Evolutionary conservation across 2,797 vertebrate species (phyloP).

Genomic region (Pangasius krempfi): DNA sequence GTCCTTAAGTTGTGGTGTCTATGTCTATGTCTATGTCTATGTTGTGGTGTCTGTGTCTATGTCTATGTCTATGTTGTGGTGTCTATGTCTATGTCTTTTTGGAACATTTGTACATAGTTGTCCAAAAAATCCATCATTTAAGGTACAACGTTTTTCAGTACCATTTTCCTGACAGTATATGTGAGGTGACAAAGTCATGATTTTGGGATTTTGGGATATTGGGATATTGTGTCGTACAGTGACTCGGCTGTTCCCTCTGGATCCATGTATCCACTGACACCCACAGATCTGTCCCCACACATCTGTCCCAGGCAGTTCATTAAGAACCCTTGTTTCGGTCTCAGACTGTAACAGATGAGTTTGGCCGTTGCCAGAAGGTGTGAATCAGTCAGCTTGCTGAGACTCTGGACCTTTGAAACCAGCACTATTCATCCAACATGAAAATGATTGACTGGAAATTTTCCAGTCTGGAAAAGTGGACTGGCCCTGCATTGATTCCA

Average conservation of each 20-base stretch:
- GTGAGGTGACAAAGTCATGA: not conserved
- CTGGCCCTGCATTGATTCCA: not conserved
- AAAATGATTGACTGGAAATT: constrained; percentile 7
- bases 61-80: too few species aligned
- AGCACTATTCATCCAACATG: not conserved
- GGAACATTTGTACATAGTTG: not conserved
- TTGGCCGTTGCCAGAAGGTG: constrained; percentile 2
- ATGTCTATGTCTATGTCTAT: too few species aligned
- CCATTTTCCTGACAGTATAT: not conserved
- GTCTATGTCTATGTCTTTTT: too few species aligned
- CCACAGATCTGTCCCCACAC: not conserved
- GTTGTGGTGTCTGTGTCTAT: too few species aligned
- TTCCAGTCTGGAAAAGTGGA: not conserved
- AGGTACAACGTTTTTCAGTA: not conserved
- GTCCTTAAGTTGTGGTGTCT: not conserved
- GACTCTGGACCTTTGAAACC: not conserved
- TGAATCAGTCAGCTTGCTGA: constrained; percentile 16
- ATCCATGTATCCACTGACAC: not conserved
- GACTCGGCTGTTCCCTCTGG: not conserved
- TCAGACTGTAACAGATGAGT: not conserved
- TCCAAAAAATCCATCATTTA: not conserved
- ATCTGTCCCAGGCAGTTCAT: not conserved
- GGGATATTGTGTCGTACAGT: not conserved
- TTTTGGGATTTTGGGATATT: too few species aligned
- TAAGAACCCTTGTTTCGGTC: constrained; percentile 21